Base-by-base conservation (phyloP, 2,113 vertebrate genomes). In the Noturus placidus region DNA sequence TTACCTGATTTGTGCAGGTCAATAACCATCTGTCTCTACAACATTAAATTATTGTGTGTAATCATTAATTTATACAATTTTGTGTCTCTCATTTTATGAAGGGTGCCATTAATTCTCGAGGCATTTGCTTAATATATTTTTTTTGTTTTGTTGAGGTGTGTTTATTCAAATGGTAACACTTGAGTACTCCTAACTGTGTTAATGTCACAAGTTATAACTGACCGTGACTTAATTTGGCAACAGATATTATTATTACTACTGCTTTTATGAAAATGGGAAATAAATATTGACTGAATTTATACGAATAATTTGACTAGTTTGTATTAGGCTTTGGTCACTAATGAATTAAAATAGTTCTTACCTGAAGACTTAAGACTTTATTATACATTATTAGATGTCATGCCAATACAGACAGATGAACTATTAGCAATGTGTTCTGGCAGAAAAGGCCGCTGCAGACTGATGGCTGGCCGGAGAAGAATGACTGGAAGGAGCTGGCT, bases 391-490 rank as follows among this genome's bases (percentile, higher is more conserved):
- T 50, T 30, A 25, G 9, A 42, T 57, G 35, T n/a, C 8, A 35
- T 54, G 27, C 10, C 25, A 33, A 46, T 84, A 38, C 27, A 65
- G 59, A 35, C 35, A 20, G 46, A 63, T 33, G 15, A 61, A 72
- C 0, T 59, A 65, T 38, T 6, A 22, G 25, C 79, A 57, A 54
- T 59, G 38, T 85, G 33, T 70, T 30, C 14, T 72, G 14, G 25
- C 90, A 94, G 94, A 94, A 93, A 90, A 94, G 90, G 86, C 92
- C 93, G 1, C 88, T 94, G 93, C 94, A 94, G 92, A 94, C 92
- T 1, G 93, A 94, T 9, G 92, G 94, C 72, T 94, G 93, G 93
- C 92, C 93, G 30, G 94, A 93, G 92, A 88, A 84, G 19, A 72
- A 87, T n/a, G 89, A 92, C 65, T 78, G 67, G 78, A 90, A 90